Base-by-base conservation (phyloP, 2,888 invertebrate species). In the Drosophila lacicola region DNA sequence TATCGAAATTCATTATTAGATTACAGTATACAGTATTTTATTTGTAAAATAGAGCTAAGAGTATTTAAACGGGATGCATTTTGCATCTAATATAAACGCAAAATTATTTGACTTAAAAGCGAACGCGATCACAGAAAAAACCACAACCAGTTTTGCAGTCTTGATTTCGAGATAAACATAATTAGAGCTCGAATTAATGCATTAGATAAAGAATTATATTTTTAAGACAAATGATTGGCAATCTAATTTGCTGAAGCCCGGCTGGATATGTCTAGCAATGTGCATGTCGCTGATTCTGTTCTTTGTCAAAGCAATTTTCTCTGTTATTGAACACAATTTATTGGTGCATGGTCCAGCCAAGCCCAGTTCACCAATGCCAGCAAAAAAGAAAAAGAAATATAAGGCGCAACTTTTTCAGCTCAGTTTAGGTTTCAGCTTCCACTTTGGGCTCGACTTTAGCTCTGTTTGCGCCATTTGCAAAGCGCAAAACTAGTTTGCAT, bases 401-500 rank as follows among this genome's bases (percentile, higher is more conserved):
- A 25, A 25, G 2, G 8, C 25, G 42, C 46, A 56, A 19, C 21
- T 36, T 39, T 50, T 25, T 44, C 45, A 55, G 50, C 44, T 19
- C 45, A 36, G 39, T 60, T 63, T 36, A 17, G 8, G 25, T 25
- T 25, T 25, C 8, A 42, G 55, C 25, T 57, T 29, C 41, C 53
- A 60, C 39, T 60, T 60, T n/a, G 55, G 13, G 36, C 41, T 44
- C 37, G 41, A 53, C n/a, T 57, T 41, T 6, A 17, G 61, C 46
- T 47, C 56, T 47, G 29, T 44, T 56, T 47, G 37, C 39, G 47
- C 47, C 29, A 34, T 46, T 46, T 58, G 61, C 55, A 41, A 65
- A 39, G 51, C n/a, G 21, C 14, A 68, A 82, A 83, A 83, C 83
- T 82, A 67, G 83, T 83, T 83, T 82, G 84, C 82, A 84, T 84